Evolutionary conservation across 2,113 vertebrate genomes (phyloP).

Genomic region (Nerophis ophidion): DNA sequence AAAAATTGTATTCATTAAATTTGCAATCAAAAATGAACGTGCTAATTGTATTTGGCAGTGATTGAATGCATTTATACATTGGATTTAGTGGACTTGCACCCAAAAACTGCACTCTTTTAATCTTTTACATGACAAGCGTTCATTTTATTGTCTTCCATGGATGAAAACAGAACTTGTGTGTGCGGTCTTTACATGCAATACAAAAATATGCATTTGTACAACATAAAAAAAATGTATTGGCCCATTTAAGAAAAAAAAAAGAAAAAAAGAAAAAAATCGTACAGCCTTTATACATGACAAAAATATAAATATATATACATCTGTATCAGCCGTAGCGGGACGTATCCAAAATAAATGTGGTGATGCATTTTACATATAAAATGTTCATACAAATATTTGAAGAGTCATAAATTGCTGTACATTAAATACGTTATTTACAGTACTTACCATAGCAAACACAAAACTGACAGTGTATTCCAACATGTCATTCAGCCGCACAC

Average conservation of each 20-base stretch:
- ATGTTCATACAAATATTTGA: conserved; percentile 74
- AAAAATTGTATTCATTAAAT: too few species aligned
- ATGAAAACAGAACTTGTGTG: conserved; percentile 73
- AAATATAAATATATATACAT: conserved; percentile 75
- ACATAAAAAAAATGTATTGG: conserved; percentile 69
- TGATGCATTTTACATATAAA: conserved; percentile 71
- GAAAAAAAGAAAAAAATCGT: conserved; percentile 58
- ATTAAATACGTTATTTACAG: conserved; percentile 74
- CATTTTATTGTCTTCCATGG: conserved; percentile 74
- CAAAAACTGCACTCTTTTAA: background rate
- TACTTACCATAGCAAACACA: conserved; percentile 55
- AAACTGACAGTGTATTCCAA: conserved; percentile 40
- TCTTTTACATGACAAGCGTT: conserved; percentile 47
- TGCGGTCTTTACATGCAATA: conserved; percentile 77
- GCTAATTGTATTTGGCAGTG: too few species aligned
- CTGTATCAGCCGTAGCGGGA: conserved; percentile 67
- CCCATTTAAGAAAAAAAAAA: conserved; percentile 64
- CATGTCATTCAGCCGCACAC: conserved; percentile 9
- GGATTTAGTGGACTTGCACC: too few species aligned
- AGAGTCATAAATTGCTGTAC: conserved; percentile 64
- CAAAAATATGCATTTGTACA: conserved; percentile 79
- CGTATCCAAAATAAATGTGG: conserved; percentile 70
- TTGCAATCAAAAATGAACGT: too few species aligned
- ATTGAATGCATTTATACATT: too few species aligned
- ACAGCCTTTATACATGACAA: conserved; percentile 70